These are phyloP conservation scores for Drosophila neocordata DNA, from an alignment of 1,140 invertebrate genomes.

Conservation along the genomic window DNA sequence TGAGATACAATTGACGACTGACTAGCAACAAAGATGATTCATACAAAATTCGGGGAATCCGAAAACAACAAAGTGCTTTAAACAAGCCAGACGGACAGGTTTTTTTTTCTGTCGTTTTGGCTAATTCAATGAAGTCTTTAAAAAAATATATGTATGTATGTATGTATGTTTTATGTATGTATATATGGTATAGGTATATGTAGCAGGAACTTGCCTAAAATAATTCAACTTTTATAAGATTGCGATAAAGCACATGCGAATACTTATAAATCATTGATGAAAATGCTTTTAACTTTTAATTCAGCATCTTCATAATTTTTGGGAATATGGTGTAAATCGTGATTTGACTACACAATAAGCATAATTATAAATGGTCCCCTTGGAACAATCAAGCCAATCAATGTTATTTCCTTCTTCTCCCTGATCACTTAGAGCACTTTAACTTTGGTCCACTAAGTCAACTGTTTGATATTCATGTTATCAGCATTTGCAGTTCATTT, in stretches of 20 bases:
- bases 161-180: too few species aligned
- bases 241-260: too few species aligned
- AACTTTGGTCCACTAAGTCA: slow-evolving; percentile 19
- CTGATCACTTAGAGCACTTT: slow-evolving; percentile 18
- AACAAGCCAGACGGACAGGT: slow-evolving; percentile 58
- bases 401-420: neutral
- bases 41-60: slow-evolving; percentile 69
- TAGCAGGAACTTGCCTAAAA: slow-evolving; percentile 14
- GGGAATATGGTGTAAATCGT: neutral
- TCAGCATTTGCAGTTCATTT: slow-evolving; percentile 52
- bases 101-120: slow-evolving; percentile 38
- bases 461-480: slow-evolving; percentile 7
- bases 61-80: slow-evolving; percentile 65
- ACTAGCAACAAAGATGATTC: slow-evolving; percentile 49
- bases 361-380: slow-evolving; percentile 3
- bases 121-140: slow-evolving; percentile 8
- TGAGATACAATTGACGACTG: slow-evolving; percentile 30
- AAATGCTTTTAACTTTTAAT: slow-evolving; percentile 6
- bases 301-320: neutral
- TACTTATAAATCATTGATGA: neutral
- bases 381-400: slow-evolving; percentile 5
- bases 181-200: neutral
- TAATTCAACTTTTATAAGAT: neutral
- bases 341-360: neutral
- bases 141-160: slow-evolving; percentile 12